phyloP scores from a whole-genome alignment of 2,888 invertebrate genomes.

The Colostygia pectinataria region DNA sequence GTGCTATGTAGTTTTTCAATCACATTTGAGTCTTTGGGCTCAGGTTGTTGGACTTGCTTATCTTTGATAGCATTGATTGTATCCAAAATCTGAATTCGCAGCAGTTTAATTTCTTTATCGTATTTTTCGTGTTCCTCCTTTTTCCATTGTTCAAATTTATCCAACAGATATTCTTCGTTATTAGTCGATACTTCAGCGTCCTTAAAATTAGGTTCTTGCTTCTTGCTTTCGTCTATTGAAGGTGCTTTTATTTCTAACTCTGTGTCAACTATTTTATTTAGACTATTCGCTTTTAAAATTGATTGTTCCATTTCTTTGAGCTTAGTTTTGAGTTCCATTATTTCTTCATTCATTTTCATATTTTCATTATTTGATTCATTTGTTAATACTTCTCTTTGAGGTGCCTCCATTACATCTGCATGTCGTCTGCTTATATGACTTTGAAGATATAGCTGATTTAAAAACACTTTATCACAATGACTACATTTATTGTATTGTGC shows the following conservation, averaged over 20 bases:
- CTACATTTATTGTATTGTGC: slow-evolving; percentile 82
- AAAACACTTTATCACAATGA: slow-evolving; percentile 86
- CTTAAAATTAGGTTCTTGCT: slow-evolving; percentile 46
- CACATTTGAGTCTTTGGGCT: slow-evolving; percentile 51
- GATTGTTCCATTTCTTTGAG: slow-evolving; percentile 72
- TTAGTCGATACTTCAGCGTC: slow-evolving; percentile 63
- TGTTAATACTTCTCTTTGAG: slow-evolving; percentile 54
- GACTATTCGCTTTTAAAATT: slow-evolving; percentile 44
- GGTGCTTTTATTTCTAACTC: slow-evolving; percentile 15
- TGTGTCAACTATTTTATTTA: slow-evolving; percentile 25
- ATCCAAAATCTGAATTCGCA: slow-evolving; percentile 67
- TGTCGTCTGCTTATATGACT: slow-evolving; percentile 86
- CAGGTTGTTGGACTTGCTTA: slow-evolving; percentile 42
- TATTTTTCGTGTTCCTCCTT: slow-evolving; percentile 80
- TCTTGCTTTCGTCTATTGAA: slow-evolving; percentile 18
- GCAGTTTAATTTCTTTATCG: slow-evolving; percentile 73
- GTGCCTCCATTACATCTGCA: slow-evolving; percentile 51
- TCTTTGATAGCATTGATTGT: slow-evolving; percentile 62
- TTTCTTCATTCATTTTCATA: slow-evolving; percentile 80
- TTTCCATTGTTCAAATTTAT: slow-evolving; percentile 78
- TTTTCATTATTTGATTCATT: slow-evolving; percentile 71
- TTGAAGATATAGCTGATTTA: slow-evolving; percentile 85
- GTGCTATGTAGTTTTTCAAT: slow-evolving; percentile 68
- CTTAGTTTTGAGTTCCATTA: slow-evolving; percentile 71
- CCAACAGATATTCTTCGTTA: slow-evolving; percentile 57